Percentiles rank a stretch among this genome's conserved stretches.
Conservation (phyloP, 2,888 invertebrate genomes). For the Cephus runcator region DNA sequence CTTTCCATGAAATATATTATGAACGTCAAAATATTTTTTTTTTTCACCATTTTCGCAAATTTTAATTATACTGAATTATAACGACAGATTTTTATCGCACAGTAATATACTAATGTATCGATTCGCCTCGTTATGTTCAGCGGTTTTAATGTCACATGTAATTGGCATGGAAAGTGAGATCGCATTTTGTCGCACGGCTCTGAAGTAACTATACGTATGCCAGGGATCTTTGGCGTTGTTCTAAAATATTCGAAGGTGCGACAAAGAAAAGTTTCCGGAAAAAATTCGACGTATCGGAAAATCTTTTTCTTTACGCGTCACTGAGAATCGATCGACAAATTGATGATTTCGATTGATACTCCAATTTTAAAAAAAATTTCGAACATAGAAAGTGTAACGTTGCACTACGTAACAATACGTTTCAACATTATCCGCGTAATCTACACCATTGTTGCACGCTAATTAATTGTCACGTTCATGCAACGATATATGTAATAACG, state of each 20-base stretch:
- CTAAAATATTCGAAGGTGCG: background rate
- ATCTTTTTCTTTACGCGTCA: background rate
- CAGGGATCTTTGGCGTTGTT: background rate
- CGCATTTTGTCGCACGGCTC: background rate
- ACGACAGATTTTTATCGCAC: background rate
- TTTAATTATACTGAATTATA: background rate
- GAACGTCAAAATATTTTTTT: no score
- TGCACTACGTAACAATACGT: background rate
- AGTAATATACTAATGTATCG: background rate
- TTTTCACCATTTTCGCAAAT: background rate
- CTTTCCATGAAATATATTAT: no score
- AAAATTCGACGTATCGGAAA: background rate
- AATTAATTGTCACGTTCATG: background rate
- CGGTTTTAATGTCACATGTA: background rate
- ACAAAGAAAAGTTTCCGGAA: background rate
- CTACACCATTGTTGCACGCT: background rate
- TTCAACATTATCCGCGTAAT: background rate
- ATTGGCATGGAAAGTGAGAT: background rate
- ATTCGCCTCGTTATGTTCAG: background rate
- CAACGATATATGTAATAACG: background rate
- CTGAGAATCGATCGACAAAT: background rate
- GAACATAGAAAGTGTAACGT: background rate
- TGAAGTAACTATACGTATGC: background rate
- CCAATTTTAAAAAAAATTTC: background rate
- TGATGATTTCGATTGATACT: background rate